Conservation (phyloP, 2,113 vertebrate species). For the Sula dactylatra region DNA sequence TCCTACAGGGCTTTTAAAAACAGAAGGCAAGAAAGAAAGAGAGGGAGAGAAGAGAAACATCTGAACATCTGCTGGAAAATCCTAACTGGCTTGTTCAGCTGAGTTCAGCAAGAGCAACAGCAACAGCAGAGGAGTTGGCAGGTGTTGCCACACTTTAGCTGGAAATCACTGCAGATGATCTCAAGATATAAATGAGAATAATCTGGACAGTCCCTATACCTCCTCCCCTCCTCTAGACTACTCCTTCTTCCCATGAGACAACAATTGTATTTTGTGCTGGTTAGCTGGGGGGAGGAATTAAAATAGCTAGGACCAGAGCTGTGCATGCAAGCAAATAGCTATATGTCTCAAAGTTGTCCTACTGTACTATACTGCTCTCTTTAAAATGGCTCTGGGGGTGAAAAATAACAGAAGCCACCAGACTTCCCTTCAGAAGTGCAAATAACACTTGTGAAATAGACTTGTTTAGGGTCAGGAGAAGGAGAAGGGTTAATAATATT, state of each 20-base stretch:
- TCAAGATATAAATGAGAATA: conserved; percentile 67
- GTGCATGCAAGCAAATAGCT: background rate
- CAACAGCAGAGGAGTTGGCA: conserved; percentile 61
- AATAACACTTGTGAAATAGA: background rate
- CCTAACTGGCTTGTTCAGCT: conserved; percentile 64
- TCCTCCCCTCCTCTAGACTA: background rate
- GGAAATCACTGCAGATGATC: conserved; percentile 48
- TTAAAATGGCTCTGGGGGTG: background rate
- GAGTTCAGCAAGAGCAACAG: conserved; percentile 72
- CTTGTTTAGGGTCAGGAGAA: background rate
- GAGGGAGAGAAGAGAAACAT: conserved; percentile 28
- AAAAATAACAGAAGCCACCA: background rate
- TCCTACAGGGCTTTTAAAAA: conserved; percentile 34
- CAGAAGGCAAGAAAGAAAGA: conserved; percentile 23
- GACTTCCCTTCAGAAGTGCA: background rate
- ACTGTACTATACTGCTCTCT: background rate
- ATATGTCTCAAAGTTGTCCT: background rate
- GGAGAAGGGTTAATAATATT: background rate
- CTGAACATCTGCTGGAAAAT: conserved; percentile 71
- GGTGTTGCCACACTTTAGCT: conserved; percentile 61
- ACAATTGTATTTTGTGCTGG: background rate
- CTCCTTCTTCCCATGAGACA: background rate
- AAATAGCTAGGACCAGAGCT: background rate
- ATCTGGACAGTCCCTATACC: background rate
- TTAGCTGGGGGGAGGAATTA: background rate